Percentiles rank a stretch among this genome's conserved stretches.
Conservation (phyloP, 2,888 invertebrate genomes). For the Eilema caniola region DNA sequence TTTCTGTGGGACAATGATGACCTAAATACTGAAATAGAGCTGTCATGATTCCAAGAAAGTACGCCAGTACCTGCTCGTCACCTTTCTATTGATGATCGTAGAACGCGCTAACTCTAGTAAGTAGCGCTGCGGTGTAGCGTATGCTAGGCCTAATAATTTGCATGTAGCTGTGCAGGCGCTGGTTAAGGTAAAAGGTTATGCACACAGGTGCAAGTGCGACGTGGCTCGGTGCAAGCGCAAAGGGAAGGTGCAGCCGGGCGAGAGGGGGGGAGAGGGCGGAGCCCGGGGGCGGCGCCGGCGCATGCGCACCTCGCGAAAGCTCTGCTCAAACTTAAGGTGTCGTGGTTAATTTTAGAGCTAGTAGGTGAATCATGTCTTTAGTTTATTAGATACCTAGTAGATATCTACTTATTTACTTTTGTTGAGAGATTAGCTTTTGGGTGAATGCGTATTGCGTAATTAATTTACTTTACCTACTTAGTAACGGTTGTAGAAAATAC, state of each 20-base stretch:
- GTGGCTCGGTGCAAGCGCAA: background rate
- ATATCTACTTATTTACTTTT: background rate
- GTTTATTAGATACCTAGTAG: background rate
- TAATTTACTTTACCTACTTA: background rate
- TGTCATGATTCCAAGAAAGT: no score
- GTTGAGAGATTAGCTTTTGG: background rate
- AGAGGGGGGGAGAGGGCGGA: background rate
- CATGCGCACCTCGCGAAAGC: background rate
- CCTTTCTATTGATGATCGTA: no score
- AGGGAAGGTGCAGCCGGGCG: background rate
- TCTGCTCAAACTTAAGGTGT: background rate
- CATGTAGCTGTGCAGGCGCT: background rate
- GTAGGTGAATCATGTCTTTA: no score
- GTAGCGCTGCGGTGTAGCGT: background rate
- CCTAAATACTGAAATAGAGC: no score
- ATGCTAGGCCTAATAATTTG: background rate
- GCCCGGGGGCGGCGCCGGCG: background rate
- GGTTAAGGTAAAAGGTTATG: no score
- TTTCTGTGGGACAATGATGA: no score
- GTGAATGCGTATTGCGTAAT: background rate
- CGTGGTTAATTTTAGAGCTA: background rate
- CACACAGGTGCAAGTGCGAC: background rate
- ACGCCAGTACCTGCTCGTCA: no score
- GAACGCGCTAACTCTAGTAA: no score
- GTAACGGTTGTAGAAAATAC: background rate